Base-by-base conservation (phyloP, 1,140 invertebrate genomes). In the Drosophila guanche region DNA sequence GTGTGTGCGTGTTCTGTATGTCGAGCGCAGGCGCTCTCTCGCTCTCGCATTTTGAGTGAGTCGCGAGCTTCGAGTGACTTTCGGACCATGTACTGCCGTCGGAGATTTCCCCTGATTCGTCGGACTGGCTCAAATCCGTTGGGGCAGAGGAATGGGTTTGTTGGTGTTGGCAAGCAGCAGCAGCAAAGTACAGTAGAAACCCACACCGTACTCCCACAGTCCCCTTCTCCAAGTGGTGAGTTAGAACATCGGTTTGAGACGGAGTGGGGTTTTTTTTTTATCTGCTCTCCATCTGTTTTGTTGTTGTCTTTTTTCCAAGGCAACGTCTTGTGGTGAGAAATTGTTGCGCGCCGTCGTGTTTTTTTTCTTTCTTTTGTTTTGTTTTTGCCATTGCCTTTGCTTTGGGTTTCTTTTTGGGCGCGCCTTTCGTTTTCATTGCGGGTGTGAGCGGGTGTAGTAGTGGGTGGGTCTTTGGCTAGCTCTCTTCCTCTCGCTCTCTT, bases 391-490 rank as follows among this genome's bases (percentile, higher is more conserved):
- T 59, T 75, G 8, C n/a, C 42, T 40, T 48, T 48, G 33, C 33
- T 48, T 56, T 16, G 4, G 33, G 37, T 47, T 57, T 62, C 60
- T 58, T 60, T 52, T 72, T 27, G 60, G 45, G 66, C 48, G 66
- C 62, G 73, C 81, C 77, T 86, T 85, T 85, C 81, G 77, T 81
- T 85, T 86, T 85, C 73, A 58, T 85, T 85, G 80, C 58, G 60
- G 57, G 52, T 43, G 46, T 57, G 58, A 20, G 16, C 16, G 51
- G 33, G 43, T n/a, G 20, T 14, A 20, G 14, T 27, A 27, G 37
- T 33, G 8, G 41, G 48, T 10, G 25, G 20, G 16, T 27, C 22
- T 29, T 45, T 41, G 50, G 54, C 37, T 52, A 29, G 27, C 46
- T 52, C 37, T 25, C 46, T 4, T 3, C 1, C 33, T 37, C 33